Base-by-base conservation (phyloP, 1,140 invertebrate genomes). In the Andricus grossulariae region DNA sequence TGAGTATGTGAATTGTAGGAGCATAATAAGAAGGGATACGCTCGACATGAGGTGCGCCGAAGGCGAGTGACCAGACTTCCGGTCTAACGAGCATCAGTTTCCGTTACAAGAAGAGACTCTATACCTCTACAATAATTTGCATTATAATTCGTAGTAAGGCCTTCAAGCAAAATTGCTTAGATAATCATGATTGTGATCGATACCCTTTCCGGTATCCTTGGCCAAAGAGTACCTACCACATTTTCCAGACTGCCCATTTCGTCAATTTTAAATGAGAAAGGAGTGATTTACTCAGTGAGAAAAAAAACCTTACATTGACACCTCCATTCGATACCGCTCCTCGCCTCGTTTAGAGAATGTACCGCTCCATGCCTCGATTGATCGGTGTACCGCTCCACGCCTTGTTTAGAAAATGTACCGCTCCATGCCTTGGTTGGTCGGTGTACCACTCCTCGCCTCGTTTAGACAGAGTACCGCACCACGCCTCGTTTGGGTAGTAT, bases 31-130 rank as follows among this genome's bases (percentile, higher is more conserved):
- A 39, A 66, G 25, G 72, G 50, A 74, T 60, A 73, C 45, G 57
- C 57, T 73, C 50, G 74, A 75, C 52, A 60, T 76, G 74, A 70
- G 54, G 39, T 50, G 55, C 60, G 71, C 55, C 51, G 18, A 54
- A 55, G 57, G 16, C 71, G 19, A 50, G 71, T 72, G 50, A 50
- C 51, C 49, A 74, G 75, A 76, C 75, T 72, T 76, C 75, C 75
- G 75, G 75, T 45, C 16, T 74, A 45, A 55, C 71, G 72, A 76
- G 25, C 60, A 55, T 57, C 71, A 71, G 39, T 72, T 72, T 73
- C 60, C 70, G 75, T 76, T 76, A 72, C 39, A 32, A 66, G 60
- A 66, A 66, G 25, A 66, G 19, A n/a, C 25, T 13, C 15, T 16
- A 15, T 66, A 21, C 32, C 60, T 39, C 15, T 66, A 66, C 39